Evolutionary conservation across 1,140 invertebrate species (phyloP).

Genomic region (Contarinia nasturtii): DNA sequence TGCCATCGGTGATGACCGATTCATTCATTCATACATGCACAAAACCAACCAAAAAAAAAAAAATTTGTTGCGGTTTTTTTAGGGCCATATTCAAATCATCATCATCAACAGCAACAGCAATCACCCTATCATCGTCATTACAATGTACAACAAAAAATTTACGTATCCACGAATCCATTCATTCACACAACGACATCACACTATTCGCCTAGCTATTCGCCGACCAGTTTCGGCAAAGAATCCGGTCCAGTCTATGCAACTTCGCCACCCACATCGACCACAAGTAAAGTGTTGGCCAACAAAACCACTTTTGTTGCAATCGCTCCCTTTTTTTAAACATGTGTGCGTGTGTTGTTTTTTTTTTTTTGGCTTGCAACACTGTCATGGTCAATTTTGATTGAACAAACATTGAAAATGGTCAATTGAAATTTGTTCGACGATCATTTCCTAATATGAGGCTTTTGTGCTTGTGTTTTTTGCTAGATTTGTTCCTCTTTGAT

Average conservation of each 20-base stretch:
- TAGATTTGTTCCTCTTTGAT: not conserved
- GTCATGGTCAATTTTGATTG: no score
- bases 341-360: not conserved
- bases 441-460: not conserved
- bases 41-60: constrained; percentile 3
- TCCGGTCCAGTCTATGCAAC: not conserved
- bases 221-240: constrained; percentile 3
- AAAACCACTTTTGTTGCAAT: no score
- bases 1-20: no score
- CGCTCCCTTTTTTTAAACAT: not conserved
- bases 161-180: constrained; percentile 24
- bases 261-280: not conserved
- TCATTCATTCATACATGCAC: no score
- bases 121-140: constrained; percentile 16
- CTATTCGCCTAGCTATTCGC: not conserved
- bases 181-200: constrained; percentile 12
- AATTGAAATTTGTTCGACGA: no score
- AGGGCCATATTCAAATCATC: constrained; percentile 2
- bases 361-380: not conserved
- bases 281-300: not conserved
- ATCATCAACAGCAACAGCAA: constrained; percentile 7
- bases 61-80: constrained; percentile 1
- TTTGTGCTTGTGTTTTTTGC: not conserved
- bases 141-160: constrained; percentile 24
- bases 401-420: no score